phyloP scores from a whole-genome alignment of 2,113 vertebrate species.

The Nycticorax nycticorax region DNA sequence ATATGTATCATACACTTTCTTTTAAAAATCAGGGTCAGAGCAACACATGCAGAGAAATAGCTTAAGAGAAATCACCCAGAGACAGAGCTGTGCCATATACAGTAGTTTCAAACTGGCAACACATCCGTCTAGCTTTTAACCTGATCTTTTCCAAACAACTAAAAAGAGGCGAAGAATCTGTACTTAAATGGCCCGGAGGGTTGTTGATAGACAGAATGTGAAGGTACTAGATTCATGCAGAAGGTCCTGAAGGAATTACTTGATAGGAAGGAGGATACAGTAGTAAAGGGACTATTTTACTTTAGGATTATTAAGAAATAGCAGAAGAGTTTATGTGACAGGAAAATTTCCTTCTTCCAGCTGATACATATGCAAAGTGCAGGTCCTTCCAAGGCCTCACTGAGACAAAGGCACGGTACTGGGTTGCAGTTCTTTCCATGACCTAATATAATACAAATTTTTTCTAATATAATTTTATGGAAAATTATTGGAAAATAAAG shows the following conservation, averaged over 20 bases:
- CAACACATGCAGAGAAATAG: neutral
- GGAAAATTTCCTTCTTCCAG: neutral
- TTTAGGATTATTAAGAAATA: neutral
- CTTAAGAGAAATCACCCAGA: neutral
- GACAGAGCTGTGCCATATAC: neutral
- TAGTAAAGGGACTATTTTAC: neutral
- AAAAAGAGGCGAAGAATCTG: neutral
- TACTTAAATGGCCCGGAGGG: neutral
- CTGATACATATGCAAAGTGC: neutral
- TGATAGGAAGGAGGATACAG: neutral
- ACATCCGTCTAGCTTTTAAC: neutral
- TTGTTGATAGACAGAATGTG: neutral
- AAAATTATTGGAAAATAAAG: neutral
- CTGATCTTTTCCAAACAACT: neutral
- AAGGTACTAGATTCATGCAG: neutral
- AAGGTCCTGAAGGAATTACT: neutral
- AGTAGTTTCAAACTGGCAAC: neutral
- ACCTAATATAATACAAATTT: neutral
- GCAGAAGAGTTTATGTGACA: neutral
- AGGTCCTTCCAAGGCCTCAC: neutral
- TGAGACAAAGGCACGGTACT: neutral
- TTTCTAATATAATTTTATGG: neutral
- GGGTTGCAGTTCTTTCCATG: neutral
- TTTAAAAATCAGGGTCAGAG: neutral
- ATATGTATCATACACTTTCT: neutral